These are phyloP conservation scores for Albula goreensis DNA, from an alignment of 2,113 vertebrate species.

Conservation along the genomic window DNA sequence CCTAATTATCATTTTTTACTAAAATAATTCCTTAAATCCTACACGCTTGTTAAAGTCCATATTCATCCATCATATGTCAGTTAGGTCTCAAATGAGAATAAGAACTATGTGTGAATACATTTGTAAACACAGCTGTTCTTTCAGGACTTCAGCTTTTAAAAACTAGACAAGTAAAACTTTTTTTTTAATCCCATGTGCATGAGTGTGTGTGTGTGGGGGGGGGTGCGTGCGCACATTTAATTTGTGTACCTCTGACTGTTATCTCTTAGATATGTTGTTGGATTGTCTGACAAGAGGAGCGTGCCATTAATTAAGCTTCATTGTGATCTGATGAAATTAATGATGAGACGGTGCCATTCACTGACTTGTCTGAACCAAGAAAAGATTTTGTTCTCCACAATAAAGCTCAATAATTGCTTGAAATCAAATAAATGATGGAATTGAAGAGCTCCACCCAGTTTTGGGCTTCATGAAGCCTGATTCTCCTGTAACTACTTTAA, in stretches of 20 bases:
- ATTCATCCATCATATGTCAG: not conserved
- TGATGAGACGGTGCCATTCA: too few species aligned
- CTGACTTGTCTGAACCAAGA: too few species aligned
- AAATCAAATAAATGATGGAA: too few species aligned
- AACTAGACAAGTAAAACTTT: not conserved
- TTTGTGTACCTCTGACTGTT: conserved; percentile 59
- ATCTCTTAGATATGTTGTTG: conserved; percentile 60
- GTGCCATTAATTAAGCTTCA: conserved; percentile 63
- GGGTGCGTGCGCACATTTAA: not conserved
- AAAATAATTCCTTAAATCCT: not conserved
- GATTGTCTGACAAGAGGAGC: conserved; percentile 53
- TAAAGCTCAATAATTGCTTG: too few species aligned
- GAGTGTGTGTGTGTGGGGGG: not conserved
- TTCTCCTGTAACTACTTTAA: conserved; percentile 40
- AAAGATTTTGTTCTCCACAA: too few species aligned
- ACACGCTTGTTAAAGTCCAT: not conserved
- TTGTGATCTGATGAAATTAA: conserved; percentile 39
- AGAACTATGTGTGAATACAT: not conserved
- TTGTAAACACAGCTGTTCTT: not conserved
- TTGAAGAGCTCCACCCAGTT: too few species aligned
- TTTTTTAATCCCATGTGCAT: not conserved
- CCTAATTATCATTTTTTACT: not conserved
- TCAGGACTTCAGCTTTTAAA: not conserved
- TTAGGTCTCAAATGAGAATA: not conserved
- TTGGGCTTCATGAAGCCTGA: too few species aligned